Evolutionary conservation across 2,797 vertebrate genomes (phyloP).

Genomic region (Melanotaenia pygmaea): DNA sequence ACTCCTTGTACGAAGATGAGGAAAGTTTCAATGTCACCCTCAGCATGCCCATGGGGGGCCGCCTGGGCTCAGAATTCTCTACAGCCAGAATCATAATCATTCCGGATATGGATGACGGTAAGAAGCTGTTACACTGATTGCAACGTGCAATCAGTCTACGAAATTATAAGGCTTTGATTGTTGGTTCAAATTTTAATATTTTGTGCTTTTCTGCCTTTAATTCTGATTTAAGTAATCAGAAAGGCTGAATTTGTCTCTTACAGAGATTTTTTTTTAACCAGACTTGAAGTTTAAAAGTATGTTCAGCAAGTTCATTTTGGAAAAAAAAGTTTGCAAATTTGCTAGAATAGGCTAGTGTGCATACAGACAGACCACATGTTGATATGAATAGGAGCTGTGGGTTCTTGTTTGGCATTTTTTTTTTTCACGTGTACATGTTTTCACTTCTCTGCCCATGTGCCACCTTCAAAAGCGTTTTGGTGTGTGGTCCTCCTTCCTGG

Average conservation of each 20-base stretch:
- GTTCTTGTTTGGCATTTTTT: neutral
- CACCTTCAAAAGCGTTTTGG: conserved; percentile 41
- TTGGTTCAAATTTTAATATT: conserved; percentile 13
- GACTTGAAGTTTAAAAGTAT: conserved; percentile 2
- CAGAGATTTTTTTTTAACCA: conserved; percentile 5
- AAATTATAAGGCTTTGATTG: conserved; percentile 34
- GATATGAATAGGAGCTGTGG: conserved; percentile 20
- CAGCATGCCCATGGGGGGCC: conserved; percentile 94
- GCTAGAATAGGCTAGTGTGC: conserved; percentile 8
- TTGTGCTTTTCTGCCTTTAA: conserved; percentile 8
- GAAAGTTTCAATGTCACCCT: conserved; percentile 92
- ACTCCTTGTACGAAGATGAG: conserved; percentile 91
- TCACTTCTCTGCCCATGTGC: conserved; percentile 38
- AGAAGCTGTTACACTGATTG: conserved; percentile 64
- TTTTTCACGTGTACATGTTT: conserved; percentile 36
- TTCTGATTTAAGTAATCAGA: conserved; percentile 21
- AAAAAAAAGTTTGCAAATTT: conserved; percentile 4
- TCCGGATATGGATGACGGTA: conserved; percentile 92
- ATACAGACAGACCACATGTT: conserved; percentile 29
- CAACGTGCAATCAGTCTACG: conserved; percentile 19
- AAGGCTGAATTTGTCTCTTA: conserved; percentile 4
- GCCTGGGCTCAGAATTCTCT: conserved; percentile 85
- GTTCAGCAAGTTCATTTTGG: neutral
- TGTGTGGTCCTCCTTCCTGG: conserved; percentile 52
- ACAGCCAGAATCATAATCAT: conserved; percentile 86